These are phyloP conservation scores for Paraplagusia blochii DNA, from an alignment of 2,113 vertebrate genomes.

Conservation along the genomic window DNA sequence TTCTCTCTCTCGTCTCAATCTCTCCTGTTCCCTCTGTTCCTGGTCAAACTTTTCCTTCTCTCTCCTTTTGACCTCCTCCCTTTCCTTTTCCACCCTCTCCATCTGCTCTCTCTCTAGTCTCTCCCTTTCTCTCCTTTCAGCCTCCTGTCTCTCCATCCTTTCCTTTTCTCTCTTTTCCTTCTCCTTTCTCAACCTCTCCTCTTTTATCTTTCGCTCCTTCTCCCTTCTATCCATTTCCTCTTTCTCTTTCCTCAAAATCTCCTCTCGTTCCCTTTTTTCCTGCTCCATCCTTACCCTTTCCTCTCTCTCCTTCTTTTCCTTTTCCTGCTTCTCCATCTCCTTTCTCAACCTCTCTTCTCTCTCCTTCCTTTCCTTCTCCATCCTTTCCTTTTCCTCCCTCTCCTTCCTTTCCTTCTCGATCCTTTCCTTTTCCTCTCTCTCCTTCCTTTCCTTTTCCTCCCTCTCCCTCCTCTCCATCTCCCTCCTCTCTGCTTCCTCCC, in stretches of 20 bases:
- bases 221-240: background rate
- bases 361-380: background rate
- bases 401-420: background rate
- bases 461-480: constrained; percentile 8
- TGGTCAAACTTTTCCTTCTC: background rate
- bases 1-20: background rate
- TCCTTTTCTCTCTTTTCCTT: background rate
- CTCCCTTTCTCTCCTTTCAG: too few relatives aligned
- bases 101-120: background rate
- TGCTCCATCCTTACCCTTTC: background rate
- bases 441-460: background rate
- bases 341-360: too few relatives aligned
- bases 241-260: background rate
- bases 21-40: background rate
- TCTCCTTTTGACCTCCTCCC: background rate
- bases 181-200: too few relatives aligned
- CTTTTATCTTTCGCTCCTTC: background rate
- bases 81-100: constrained; percentile 1
- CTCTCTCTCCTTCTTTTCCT: background rate
- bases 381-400: background rate
- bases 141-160: background rate
- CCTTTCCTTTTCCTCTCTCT: background rate
- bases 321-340: background rate
- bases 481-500: constrained; percentile 5
- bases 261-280: background rate